Conservation (phyloP, 2,113 vertebrate species). For the Stercorarius parasiticus region DNA sequence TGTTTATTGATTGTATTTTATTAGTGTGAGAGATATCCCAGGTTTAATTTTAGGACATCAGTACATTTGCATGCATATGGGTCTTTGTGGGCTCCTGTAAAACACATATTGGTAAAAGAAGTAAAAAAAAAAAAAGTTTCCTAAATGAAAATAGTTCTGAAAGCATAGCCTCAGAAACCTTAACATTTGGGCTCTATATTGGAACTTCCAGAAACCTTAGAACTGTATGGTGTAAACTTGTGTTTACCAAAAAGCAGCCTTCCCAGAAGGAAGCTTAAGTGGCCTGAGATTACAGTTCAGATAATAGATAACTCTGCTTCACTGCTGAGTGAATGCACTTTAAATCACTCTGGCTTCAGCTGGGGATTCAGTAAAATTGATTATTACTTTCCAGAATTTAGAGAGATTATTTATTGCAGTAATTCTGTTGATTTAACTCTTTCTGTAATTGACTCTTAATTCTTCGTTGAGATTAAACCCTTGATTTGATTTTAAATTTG, state of each 20-base stretch:
- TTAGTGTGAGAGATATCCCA: not conserved
- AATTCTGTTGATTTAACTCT: not conserved
- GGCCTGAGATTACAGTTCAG: not conserved
- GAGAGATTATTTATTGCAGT: not conserved
- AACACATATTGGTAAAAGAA: not conserved
- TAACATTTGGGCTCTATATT: not conserved
- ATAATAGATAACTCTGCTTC: not conserved
- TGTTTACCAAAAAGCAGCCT: not conserved
- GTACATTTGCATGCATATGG: not conserved
- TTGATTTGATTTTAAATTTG: not conserved
- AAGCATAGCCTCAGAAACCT: not conserved
- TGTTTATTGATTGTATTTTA: not conserved
- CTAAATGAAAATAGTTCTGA: not conserved
- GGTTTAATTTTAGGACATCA: not conserved
- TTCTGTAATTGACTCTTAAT: not conserved
- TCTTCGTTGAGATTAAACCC: not conserved
- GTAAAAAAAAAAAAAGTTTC: not conserved
- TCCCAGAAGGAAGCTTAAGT: not conserved
- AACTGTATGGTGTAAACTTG: not conserved
- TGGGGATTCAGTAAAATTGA: not conserved
- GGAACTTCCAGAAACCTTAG: not conserved
- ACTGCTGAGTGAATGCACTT: not conserved
- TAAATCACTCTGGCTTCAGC: not conserved
- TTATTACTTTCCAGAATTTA: not conserved
- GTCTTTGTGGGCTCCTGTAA: not conserved